These are phyloP conservation scores for Corythornis madagascariensis DNA, from an alignment of 2,113 vertebrate species.

Conservation along the genomic window DNA sequence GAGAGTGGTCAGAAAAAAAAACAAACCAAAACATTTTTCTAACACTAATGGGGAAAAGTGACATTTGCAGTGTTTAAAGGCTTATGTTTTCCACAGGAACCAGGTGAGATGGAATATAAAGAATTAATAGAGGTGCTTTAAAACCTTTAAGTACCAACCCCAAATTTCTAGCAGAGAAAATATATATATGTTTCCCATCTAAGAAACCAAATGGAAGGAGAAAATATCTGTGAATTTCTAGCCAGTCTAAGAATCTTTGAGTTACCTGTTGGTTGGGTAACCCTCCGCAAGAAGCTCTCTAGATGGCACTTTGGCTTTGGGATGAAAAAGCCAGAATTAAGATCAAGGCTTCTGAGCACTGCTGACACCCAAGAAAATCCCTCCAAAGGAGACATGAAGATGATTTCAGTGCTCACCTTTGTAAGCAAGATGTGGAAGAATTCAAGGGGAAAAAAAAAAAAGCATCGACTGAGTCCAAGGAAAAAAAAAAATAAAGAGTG, in stretches of 20 bases:
- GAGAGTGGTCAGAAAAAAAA: not conserved
- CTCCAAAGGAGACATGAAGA: conserved; percentile 11
- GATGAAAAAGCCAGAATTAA: conserved; percentile 60
- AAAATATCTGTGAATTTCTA: conserved; percentile 69
- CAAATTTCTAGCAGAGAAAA: conserved; percentile 71
- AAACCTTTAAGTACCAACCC: conserved; percentile 65
- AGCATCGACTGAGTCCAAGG: not conserved
- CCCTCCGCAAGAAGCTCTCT: conserved; percentile 54
- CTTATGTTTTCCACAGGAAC: conserved; percentile 79
- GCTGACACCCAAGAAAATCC: conserved; percentile 10
- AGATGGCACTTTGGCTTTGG: conserved; percentile 58
- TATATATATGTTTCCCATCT: conserved; percentile 48
- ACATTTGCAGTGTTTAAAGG: conserved; percentile 75
- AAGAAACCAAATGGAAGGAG: conserved; percentile 73
- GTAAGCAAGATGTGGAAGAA: conserved; percentile 19
- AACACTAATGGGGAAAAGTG: conserved; percentile 54
- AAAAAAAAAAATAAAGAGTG: not conserved
- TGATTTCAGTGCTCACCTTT: conserved; percentile 11
- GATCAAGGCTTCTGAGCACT: conserved; percentile 31
- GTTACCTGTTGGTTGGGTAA: conserved; percentile 60
- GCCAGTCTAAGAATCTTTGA: conserved; percentile 66
- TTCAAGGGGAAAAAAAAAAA: conserved; percentile 19
- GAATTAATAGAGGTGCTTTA: conserved; percentile 74
- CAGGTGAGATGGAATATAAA: conserved; percentile 76
- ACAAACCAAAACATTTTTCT: not conserved